phyloP scores from a whole-genome alignment of 64 coral and sea anemone genomes.

The Platygyra sinensis region DNA sequence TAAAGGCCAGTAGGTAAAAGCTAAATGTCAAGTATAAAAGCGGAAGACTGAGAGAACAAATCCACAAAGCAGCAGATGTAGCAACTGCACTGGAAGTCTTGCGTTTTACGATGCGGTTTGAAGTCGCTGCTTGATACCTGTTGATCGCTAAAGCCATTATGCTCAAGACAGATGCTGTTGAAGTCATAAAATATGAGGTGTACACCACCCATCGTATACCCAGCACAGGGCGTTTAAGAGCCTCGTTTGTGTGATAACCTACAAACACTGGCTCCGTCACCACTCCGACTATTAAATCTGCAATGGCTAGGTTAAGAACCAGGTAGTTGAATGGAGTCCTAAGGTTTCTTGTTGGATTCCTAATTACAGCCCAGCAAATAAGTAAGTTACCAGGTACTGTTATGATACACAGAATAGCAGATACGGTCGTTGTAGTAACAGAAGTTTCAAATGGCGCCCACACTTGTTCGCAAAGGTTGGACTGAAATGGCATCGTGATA shows the following conservation, averaged over 20 bases:
- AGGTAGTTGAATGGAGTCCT: constrained; percentile 81
- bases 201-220: constrained; percentile 19
- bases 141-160: constrained; percentile 67
- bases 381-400: constrained; percentile 84
- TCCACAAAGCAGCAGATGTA: constrained; percentile 14
- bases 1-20: constrained; percentile 35
- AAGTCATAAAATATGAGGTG: constrained; percentile 63
- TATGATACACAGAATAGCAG: constrained; percentile 60
- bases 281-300: constrained; percentile 70
- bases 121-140: constrained; percentile 43
- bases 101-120: not conserved
- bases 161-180: constrained; percentile 62
- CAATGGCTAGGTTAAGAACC: constrained; percentile 78
- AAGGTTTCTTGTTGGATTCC: constrained; percentile 60
- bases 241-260: constrained; percentile 54
- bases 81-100: not conserved
- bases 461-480: constrained; percentile 47
- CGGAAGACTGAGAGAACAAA: constrained; percentile 11
- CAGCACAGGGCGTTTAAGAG: constrained; percentile 16
- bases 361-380: constrained; percentile 66
- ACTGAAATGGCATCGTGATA: constrained; percentile 53
- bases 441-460: constrained; percentile 65
- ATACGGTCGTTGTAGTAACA: constrained; percentile 57
- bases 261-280: constrained; percentile 80
- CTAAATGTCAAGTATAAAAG: not conserved